Percentiles rank a stretch among this genome's conserved stretches.
phyloP scores from a whole-genome alignment of 1,140 invertebrate species.

The Neodiprion virginianus region DNA sequence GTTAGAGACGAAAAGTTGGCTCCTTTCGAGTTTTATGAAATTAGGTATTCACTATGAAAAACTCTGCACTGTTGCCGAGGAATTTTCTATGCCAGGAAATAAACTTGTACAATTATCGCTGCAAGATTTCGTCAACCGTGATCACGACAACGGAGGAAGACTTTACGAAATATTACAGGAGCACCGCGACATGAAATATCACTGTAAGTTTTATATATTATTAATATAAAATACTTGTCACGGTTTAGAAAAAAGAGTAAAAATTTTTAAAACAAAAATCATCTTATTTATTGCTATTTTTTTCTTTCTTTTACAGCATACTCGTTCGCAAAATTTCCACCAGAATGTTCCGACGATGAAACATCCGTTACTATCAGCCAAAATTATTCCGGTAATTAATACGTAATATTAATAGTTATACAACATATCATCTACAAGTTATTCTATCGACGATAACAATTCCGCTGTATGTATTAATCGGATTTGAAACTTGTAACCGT shows the following conservation, averaged over 20 bases:
- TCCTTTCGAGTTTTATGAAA: constrained; percentile 58
- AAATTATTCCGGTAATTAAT: neutral
- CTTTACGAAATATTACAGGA: constrained; percentile 59
- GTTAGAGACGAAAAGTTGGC: constrained; percentile 66
- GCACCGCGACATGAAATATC: constrained; percentile 49
- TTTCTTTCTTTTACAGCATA: neutral
- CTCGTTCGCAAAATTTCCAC: neutral
- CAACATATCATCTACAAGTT: no score
- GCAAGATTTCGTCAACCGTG: constrained; percentile 57
- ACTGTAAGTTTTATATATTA: constrained; percentile 38
- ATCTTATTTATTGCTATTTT: neutral
- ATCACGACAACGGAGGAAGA: constrained; percentile 57
- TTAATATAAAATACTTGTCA: constrained; percentile 5
- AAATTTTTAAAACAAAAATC: neutral
- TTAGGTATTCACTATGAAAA: constrained; percentile 57
- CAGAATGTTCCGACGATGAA: neutral
- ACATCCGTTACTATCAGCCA: neutral
- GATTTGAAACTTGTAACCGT: neutral
- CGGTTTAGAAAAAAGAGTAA: neutral
- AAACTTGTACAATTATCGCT: constrained; percentile 57
- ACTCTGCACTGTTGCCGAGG: constrained; percentile 58
- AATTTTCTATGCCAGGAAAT: constrained; percentile 57
- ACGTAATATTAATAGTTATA: no score
- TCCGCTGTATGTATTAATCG: no score
- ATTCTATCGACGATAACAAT: no score